Evolutionary conservation across 2,797 vertebrate genomes (phyloP), one percentile per base, ranked within the genome.

Genomic region (Sebastes alutus): DNA sequence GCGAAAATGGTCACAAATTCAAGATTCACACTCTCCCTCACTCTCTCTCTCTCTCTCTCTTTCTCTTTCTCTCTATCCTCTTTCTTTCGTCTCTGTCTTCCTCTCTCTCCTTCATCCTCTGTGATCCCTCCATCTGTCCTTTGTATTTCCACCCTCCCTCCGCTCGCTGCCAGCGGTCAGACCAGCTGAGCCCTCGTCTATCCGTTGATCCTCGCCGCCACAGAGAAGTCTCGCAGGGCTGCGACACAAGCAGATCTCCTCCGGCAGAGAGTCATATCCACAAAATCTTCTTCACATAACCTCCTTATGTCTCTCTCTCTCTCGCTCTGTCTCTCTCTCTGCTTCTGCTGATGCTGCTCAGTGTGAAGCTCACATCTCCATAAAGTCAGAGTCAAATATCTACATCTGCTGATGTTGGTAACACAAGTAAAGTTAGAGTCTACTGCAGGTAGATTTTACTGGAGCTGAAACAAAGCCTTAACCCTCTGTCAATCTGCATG

Each of bases 121-220:
- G 6, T 78, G 66, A 86, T 91, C 77, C 63, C 71, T 80, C 85
- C 75, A 75, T 88, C 87, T 88, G 83, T 84, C 65, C 56, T 80
- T 77, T 54, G 59, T 80, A 13, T 85, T 68, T 78, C 35, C 7
- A 9, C 46, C 70, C 75, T 73, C 60, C 58, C 64, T 65, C 32
- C 0, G 1, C 61, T 78, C 81, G n/a, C 22, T 78, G 79, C 77
- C 77, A 77, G 87, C 62, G 64, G 81, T 89, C 75, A 68, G 81
- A 87, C 72, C 81, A 85, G 87, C 87, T 88, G 83, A 90, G 81
- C 65, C 75, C 65, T 61, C 25, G 69, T 78, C 84, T 68, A 46
- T 71, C 38, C 0, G 5, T 61, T 83, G 67, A 87, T 87, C 80
- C 80, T 67, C 35, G 5, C 16, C 23, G 14, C 54, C 62, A 9